Percentiles rank a stretch among this genome's conserved stretches.
These are phyloP conservation scores for Vimba vimba DNA, from an alignment of 2,113 vertebrate species.

Conservation along the genomic window DNA sequence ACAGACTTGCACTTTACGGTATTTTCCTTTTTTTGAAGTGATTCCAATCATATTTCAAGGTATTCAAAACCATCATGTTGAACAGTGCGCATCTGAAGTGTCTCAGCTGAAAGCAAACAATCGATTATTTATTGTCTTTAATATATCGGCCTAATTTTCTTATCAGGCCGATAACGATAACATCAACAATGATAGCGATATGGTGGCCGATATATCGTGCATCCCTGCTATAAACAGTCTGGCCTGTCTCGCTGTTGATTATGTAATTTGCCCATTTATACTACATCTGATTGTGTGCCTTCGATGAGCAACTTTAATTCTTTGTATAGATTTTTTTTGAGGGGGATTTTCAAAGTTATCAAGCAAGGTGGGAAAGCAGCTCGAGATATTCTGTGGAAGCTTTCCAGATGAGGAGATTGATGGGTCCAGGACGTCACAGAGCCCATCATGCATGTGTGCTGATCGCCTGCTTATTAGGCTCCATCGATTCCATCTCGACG, in stretches of 20 bases:
- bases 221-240: too few relatives aligned
- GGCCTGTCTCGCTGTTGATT: not conserved
- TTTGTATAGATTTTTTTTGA: not conserved
- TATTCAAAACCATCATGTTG: too few relatives aligned
- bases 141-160: too few relatives aligned
- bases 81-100: too few relatives aligned
- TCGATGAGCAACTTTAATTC: not conserved
- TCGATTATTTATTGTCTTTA: too few relatives aligned
- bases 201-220: too few relatives aligned
- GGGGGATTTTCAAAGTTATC: not conserved
- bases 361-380: not conserved
- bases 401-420: not conserved
- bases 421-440: not conserved
- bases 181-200: too few relatives aligned
- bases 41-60: too few relatives aligned
- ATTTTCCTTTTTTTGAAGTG: too few relatives aligned
- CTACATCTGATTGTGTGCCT: not conserved
- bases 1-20: too few relatives aligned
- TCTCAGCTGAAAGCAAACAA: too few relatives aligned
- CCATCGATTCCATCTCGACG: slow-evolving; percentile 43
- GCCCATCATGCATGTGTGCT: slow-evolving; percentile 6
- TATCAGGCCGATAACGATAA: too few relatives aligned
- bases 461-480: slow-evolving; percentile 47
- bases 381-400: not conserved
- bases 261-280: not conserved